Base-by-base conservation (phyloP, 2,888 invertebrate genomes). In the Scaptomyza cyrtandrae region DNA sequence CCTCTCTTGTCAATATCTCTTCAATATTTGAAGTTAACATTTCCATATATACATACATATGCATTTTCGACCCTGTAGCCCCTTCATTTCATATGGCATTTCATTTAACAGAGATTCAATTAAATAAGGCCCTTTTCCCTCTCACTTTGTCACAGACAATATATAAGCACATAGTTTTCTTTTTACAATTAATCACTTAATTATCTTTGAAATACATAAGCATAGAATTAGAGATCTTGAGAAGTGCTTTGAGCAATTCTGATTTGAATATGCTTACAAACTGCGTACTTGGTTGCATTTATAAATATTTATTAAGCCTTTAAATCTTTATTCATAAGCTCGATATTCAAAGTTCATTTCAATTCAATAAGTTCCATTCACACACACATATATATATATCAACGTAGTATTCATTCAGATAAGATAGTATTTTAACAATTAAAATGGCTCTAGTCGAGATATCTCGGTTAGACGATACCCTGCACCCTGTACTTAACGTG, bases 1-100 rank as follows among this genome's bases (percentile, higher is more conserved):
- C 9, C 16, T 13, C 19, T 35, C 16, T 49, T 33, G 50, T 52
- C 62, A 53, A 70, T 62, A 31, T 45, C 50, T 63, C 49, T 43
- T 77, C 75, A 59, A 46, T 29, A 24, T 24, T 24, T 3, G 24
- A 19, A 19, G 1, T 19, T 19, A 19, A 19, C 19, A 19, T 19
- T 19, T 19, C 2, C 19, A 19, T 19, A 19, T 24, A 53, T 54
- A 53, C 19, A 19, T 19, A 19, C 24, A 53, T 54, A 53, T 58
- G 37, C 49, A 53, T 33, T 52, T 27, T 58, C 61, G 31, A 61
- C 49, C 61, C 70, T 44, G 29, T 24, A 6, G 11, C 9, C 39
- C 39, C 39, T 35, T 35, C 43, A 71, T 53, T 58, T 45, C 50
- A 54, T 24, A 24, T 19, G 19, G 19, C 19, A 19, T 24, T 24